phyloP scores from a whole-genome alignment of 2,888 invertebrate genomes.

The Rosalia funebris region DNA sequence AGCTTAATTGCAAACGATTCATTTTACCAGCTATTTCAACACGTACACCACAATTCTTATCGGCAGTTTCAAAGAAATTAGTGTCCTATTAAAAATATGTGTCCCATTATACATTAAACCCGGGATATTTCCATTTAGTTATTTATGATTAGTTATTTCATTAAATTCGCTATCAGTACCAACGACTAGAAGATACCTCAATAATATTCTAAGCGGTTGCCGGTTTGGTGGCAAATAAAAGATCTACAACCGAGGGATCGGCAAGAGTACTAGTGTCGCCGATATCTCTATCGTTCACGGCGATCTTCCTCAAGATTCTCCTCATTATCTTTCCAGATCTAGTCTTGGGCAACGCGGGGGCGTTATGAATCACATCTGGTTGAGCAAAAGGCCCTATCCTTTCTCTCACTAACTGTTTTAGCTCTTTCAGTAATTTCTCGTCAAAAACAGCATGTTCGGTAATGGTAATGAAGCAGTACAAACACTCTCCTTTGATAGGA shows the following conservation, averaged over 20 bases:
- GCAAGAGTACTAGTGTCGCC: slow-evolving; percentile 96
- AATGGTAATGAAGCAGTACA: slow-evolving; percentile 97
- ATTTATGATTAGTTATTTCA: not conserved
- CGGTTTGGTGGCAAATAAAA: slow-evolving; percentile 80
- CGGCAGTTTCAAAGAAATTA: no score
- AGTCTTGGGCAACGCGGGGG: slow-evolving; percentile 94
- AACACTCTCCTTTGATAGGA: slow-evolving; percentile 94
- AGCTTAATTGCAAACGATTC: no score
- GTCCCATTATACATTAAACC: no score
- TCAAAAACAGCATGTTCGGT: slow-evolving; percentile 79
- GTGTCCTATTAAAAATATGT: no score
- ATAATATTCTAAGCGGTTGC: slow-evolving; percentile 46
- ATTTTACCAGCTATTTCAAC: no score
- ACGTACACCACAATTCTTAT: no score
- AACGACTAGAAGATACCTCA: slow-evolving; percentile 3
- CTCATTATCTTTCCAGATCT: slow-evolving; percentile 99
- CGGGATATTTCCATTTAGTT: no score
- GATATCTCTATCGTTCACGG: slow-evolving; percentile 85
- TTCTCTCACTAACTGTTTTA: slow-evolving; percentile 83
- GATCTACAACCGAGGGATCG: slow-evolving; percentile 87
- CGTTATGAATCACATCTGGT: slow-evolving; percentile 94
- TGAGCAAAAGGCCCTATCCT: slow-evolving; percentile 96
- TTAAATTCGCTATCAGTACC: slow-evolving; percentile 22
- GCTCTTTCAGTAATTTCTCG: slow-evolving; percentile 74
- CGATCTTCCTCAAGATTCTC: slow-evolving; percentile 92